phyloP scores from a whole-genome alignment of 2,888 invertebrate genomes.

The Chloroclystis v-ata region DNA sequence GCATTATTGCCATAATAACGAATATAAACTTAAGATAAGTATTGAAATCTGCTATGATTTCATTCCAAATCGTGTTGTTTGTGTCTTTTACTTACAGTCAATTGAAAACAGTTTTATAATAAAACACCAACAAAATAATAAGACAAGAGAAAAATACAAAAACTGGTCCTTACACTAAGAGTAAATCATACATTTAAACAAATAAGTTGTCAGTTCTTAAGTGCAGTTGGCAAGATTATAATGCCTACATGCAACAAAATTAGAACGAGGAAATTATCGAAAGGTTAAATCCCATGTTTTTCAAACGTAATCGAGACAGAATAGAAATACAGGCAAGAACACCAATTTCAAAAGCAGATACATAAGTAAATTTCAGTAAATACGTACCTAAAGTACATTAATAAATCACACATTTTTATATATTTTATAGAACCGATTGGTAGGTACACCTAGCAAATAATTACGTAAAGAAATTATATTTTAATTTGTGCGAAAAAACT shows the following conservation, averaged over 20 bases:
- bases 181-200: no score
- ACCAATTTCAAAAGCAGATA: neutral
- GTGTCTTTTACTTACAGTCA: no score
- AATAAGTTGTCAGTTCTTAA: no score
- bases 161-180: no score
- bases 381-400: neutral
- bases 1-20: constrained; percentile 33
- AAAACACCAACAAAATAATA: constrained; percentile 50
- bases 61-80: no score
- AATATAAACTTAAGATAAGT: no score
- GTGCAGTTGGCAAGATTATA: constrained; percentile 21
- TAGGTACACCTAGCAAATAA: neutral
- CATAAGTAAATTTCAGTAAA: neutral
- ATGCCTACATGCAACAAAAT: no score
- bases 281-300: neutral
- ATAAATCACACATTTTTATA: neutral
- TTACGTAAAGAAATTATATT: neutral
- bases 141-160: constrained; percentile 32
- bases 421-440: neutral
- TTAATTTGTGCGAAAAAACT: neutral
- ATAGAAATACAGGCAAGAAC: neutral
- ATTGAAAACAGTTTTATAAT: neutral
- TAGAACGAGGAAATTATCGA: no score
- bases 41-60: no score
- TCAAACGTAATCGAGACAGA: neutral